Conservation (phyloP, 2,113 vertebrate species). For the Holacanthus passer region DNA sequence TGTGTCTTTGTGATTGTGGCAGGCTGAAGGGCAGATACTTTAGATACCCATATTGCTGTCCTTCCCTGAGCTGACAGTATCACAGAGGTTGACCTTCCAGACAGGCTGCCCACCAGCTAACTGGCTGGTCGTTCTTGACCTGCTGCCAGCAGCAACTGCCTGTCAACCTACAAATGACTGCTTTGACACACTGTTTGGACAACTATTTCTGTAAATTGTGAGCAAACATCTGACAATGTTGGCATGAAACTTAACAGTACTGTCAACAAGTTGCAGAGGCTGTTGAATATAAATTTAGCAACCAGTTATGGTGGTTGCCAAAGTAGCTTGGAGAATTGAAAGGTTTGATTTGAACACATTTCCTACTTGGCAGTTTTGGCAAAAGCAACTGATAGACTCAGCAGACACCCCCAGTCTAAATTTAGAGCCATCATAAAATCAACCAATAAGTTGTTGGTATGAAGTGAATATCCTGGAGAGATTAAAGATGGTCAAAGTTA, state of each 20-base stretch:
- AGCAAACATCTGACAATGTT: background rate
- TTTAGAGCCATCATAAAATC: slow-evolving; percentile 17
- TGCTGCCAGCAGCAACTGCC: slow-evolving; percentile 22
- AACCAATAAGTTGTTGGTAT: slow-evolving; percentile 1
- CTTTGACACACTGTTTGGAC: background rate
- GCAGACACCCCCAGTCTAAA: background rate
- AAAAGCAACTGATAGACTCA: background rate
- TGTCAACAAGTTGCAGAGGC: background rate
- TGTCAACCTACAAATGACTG: slow-evolving; percentile 12
- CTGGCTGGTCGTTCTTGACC: slow-evolving; percentile 18
- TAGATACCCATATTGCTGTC: background rate
- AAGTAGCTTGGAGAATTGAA: slow-evolving; percentile 6
- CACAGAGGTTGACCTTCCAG: slow-evolving; percentile 40
- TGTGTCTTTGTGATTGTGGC: slow-evolving; percentile 23
- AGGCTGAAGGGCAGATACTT: slow-evolving; percentile 19
- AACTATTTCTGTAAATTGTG: background rate
- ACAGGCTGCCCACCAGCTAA: slow-evolving; percentile 12
- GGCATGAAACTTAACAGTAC: background rate
- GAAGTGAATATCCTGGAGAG: background rate
- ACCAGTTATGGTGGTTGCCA: slow-evolving; percentile 13
- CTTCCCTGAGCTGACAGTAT: slow-evolving; percentile 10
- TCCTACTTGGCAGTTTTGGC: background rate
- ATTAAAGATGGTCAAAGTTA: background rate
- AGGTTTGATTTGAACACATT: slow-evolving; percentile 3
- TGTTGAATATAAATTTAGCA: slow-evolving; percentile 7